Evolutionary conservation across 2,888 invertebrate species (phyloP), one percentile per base, ranked within the genome.

Genomic region (Caenorhabditis sp.): DNA sequence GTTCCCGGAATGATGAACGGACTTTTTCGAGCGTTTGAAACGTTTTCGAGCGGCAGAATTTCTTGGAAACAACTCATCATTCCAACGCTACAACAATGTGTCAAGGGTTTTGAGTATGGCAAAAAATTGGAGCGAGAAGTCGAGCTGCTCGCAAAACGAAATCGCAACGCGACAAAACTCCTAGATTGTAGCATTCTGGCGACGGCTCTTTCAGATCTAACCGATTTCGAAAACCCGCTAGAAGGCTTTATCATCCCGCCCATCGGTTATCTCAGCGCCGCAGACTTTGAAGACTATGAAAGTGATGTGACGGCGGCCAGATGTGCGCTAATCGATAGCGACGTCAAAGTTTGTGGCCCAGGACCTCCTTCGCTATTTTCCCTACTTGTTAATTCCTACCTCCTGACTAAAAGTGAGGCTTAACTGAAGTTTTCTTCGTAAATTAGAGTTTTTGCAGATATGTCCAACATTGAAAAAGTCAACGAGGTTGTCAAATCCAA

Each of bases 271-370:
- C 36, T 78, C 24, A 66, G 58, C 8, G 26, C 50, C 14, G 49
- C 72, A 12, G 78, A 78, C 66, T 50, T 78, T 53, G 76, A 76
- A 43, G 78, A 78, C 53, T 78, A 76, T 43, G 73, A 72, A 50
- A 65, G 64, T 58, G 70, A 76, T 57, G 31, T 70, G 31, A 58
- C 23, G 4, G 12, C 26, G 1, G 73, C 67, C 8, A 61, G 72
- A 5, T 70, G 70, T 21, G 31, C 69, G 1, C 59, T 60, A 4
- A 63, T 78, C 17, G 66, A 69, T 21, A 19, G 26, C 8, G 68
- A 72, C 23, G 62, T 61, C 3, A 69, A 64, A 24, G 31, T 78
- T 23, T 78, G 78, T 49, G 78, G 78, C 8, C 73, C 76, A 17
- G 64, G 62, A 49, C 69, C 76, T 3, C 78, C 78, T 0, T 78